Conservation (phyloP, 2,888 invertebrate species). For the Mythimna lalbum region DNA sequence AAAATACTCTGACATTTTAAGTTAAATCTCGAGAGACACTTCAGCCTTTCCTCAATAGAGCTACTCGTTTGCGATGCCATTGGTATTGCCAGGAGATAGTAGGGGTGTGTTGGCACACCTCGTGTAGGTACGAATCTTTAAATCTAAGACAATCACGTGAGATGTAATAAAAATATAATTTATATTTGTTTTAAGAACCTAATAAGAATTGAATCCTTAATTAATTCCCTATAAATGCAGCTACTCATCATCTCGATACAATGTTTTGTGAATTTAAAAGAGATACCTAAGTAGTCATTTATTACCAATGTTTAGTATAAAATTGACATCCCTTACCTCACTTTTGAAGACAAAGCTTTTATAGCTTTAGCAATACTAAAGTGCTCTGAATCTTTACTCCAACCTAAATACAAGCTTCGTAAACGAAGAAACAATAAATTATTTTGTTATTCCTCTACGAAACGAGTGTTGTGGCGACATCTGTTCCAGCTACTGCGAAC, state of each 20-base stretch:
- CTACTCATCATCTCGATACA: neutral
- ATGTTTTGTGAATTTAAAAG: neutral
- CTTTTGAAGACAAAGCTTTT: neutral
- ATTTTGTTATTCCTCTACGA: neutral
- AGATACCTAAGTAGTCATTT: too few relatives aligned
- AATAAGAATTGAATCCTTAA: too few relatives aligned
- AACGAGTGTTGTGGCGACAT: conserved; percentile 24
- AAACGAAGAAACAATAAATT: neutral
- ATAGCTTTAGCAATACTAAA: neutral
- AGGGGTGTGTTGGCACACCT: too few relatives aligned
- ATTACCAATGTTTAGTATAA: neutral
- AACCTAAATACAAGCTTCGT: neutral
- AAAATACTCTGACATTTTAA: too few relatives aligned
- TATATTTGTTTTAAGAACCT: too few relatives aligned
- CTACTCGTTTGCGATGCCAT: too few relatives aligned
- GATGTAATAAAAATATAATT: too few relatives aligned
- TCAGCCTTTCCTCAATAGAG: too few relatives aligned
- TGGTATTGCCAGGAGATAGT: too few relatives aligned
- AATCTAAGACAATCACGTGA: neutral
- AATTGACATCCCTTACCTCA: neutral
- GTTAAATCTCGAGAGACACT: too few relatives aligned
- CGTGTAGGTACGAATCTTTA: neutral
- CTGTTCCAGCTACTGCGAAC: neutral
- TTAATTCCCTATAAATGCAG: neutral
- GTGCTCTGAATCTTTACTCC: neutral